Conservation (phyloP, 2,888 invertebrate genomes). For the Hirtodrosophila histrioides region DNA sequence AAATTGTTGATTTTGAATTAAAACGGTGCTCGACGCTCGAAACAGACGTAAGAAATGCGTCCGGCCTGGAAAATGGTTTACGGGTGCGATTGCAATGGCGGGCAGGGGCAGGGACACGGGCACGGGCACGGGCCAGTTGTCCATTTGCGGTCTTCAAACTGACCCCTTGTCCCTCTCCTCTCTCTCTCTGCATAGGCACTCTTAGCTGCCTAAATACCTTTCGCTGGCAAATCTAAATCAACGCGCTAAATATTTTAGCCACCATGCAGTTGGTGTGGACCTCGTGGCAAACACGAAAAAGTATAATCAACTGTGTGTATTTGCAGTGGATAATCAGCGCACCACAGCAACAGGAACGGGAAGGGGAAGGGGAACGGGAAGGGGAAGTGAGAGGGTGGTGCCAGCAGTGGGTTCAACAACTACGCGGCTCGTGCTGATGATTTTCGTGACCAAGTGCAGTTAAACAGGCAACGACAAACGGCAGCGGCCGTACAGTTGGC, state of each 20-base stretch:
- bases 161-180: neutral
- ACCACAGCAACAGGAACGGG: conserved; percentile 14
- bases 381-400: conserved; percentile 2
- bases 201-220: conserved; percentile 69
- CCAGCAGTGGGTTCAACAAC: conserved; percentile 7
- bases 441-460: conserved; percentile 81
- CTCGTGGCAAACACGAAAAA: conserved; percentile 73
- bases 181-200: neutral
- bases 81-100: conserved; percentile 22
- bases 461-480: conserved; percentile 73
- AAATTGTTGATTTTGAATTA: conserved; percentile 82
- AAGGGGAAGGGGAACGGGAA: conserved; percentile 10
- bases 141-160: conserved; percentile 66
- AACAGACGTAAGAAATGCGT: conserved; percentile 66
- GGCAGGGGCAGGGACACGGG: neutral
- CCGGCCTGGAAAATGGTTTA: conserved; percentile 44
- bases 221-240: conserved; percentile 77
- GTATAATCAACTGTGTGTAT: conserved; percentile 80
- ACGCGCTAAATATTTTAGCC: conserved; percentile 80
- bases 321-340: conserved; percentile 80
- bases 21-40: conserved; percentile 55
- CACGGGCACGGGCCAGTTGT: conserved; percentile 39
- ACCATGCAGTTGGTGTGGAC: conserved; percentile 48
- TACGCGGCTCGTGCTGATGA: conserved; percentile 54
- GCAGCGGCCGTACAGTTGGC: conserved; percentile 51